These are phyloP conservation scores for Meda fulgida DNA, from an alignment of 2,797 vertebrate genomes.

Conservation along the genomic window DNA sequence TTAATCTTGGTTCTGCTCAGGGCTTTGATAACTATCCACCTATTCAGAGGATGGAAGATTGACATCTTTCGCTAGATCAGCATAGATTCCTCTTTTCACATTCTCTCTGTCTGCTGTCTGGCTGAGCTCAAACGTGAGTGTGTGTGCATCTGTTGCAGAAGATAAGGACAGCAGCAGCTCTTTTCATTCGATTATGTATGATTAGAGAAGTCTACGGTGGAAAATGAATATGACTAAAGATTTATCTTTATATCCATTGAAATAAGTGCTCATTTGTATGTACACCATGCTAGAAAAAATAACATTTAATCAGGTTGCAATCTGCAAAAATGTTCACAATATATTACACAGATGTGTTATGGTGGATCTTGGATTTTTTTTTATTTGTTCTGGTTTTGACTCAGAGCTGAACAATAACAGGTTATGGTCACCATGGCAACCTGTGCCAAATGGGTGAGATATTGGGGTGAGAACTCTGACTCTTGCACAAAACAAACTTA, in stretches of 20 bases:
- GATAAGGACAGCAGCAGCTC: neutral
- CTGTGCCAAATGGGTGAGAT: neutral
- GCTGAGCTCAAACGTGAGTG: neutral
- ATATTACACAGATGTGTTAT: neutral
- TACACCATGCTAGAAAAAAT: neutral
- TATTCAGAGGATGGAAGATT: conserved; percentile 18
- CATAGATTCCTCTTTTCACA: conserved; percentile 1
- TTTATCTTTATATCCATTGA: neutral
- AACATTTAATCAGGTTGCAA: neutral
- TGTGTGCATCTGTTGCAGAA: neutral
- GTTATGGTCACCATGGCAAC: conserved; percentile 30
- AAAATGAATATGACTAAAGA: neutral
- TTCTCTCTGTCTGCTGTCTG: neutral
- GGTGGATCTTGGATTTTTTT: neutral
- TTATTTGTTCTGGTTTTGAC: neutral
- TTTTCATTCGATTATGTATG: neutral
- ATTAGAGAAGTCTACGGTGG: neutral
- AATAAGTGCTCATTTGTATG: neutral
- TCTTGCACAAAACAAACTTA: neutral
- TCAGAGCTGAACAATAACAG: neutral
- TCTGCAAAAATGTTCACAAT: neutral
- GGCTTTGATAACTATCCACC: conserved; percentile 15
- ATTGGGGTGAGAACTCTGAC: conserved; percentile 1
- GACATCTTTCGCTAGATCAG: conserved; percentile 4
- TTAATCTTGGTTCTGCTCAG: conserved; percentile 4